Evolutionary conservation across 2,113 vertebrate genomes (phyloP).

Genomic region (Chaenogobius annularis): DNA sequence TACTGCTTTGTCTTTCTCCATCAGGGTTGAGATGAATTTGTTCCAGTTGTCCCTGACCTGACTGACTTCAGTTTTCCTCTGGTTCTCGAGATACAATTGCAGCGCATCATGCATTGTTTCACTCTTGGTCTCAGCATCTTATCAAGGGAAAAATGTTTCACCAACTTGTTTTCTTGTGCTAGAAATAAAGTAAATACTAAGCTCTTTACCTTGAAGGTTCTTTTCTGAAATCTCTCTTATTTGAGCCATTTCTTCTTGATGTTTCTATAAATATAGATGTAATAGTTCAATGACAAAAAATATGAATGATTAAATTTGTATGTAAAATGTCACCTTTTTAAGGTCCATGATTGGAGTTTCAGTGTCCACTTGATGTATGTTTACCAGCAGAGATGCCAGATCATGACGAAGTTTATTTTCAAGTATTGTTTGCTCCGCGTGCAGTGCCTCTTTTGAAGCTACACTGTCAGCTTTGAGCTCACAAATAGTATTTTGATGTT

Average conservation of each 20-base stretch:
- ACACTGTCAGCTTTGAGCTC: conserved; percentile 81
- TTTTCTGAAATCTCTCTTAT: conserved; percentile 78
- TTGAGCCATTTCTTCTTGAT: conserved; percentile 78
- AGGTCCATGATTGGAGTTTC: conserved; percentile 79
- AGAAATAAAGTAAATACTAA: neutral
- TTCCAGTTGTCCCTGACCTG: conserved; percentile 86
- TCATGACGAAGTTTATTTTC: conserved; percentile 76
- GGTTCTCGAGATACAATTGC: conserved; percentile 79
- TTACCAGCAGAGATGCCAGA: conserved; percentile 68
- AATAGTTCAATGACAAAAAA: neutral
- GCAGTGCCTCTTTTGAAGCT: conserved; percentile 67
- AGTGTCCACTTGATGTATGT: conserved; percentile 77
- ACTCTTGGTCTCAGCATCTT: conserved; percentile 84
- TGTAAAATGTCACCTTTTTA: conserved; percentile 73
- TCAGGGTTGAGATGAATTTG: conserved; percentile 77
- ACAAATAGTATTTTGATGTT: conserved; percentile 87
- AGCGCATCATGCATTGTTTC: conserved; percentile 79
- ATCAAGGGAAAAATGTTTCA: neutral
- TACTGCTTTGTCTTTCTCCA: conserved; percentile 79
- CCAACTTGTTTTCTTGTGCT: neutral
- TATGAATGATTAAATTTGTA: neutral
- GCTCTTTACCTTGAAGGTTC: conserved; percentile 81
- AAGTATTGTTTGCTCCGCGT: conserved; percentile 79
- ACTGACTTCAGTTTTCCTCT: conserved; percentile 79
- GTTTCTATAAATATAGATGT: conserved; percentile 78